These are phyloP conservation scores for Alviniconcha strummeri DNA, from an alignment of 2,888 invertebrate species.

Conservation along the genomic window DNA sequence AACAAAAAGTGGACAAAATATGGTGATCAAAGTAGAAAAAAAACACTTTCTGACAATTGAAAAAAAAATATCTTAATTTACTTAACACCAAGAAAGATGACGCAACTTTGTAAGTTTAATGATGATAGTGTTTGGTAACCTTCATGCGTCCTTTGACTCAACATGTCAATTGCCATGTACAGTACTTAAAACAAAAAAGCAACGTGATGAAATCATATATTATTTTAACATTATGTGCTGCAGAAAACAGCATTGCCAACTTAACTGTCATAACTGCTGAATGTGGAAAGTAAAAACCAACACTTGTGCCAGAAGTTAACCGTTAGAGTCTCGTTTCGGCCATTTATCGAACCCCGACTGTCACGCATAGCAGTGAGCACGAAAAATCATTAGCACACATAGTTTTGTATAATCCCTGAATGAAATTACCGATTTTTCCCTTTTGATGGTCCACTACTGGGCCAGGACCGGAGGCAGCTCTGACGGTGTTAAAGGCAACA, in stretches of 20 bases:
- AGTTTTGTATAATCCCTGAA: too few relatives aligned
- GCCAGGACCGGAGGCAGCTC: slow-evolving; percentile 43
- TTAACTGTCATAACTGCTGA: too few relatives aligned
- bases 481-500: slow-evolving; percentile 35
- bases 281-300: too few relatives aligned
- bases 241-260: too few relatives aligned
- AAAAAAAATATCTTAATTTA: not conserved
- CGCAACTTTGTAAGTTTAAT: too few relatives aligned
- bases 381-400: too few relatives aligned
- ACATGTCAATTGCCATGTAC: too few relatives aligned
- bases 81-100: too few relatives aligned
- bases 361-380: slow-evolving; percentile 6
- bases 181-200: too few relatives aligned
- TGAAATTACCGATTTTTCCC: slow-evolving; percentile 46
- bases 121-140: slow-evolving; percentile 20
- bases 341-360: not conserved
- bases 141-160: slow-evolving; percentile 35
- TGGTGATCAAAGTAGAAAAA: not conserved
- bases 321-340: not conserved
- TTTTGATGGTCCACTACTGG: slow-evolving; percentile 44
- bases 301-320: too few relatives aligned
- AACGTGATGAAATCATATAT: too few relatives aligned
- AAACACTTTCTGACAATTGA: not conserved
- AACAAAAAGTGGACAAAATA: not conserved
- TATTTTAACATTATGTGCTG: too few relatives aligned